Base-by-base conservation (phyloP, 2,888 invertebrate species). In the Eugnorisma glareosa region DNA sequence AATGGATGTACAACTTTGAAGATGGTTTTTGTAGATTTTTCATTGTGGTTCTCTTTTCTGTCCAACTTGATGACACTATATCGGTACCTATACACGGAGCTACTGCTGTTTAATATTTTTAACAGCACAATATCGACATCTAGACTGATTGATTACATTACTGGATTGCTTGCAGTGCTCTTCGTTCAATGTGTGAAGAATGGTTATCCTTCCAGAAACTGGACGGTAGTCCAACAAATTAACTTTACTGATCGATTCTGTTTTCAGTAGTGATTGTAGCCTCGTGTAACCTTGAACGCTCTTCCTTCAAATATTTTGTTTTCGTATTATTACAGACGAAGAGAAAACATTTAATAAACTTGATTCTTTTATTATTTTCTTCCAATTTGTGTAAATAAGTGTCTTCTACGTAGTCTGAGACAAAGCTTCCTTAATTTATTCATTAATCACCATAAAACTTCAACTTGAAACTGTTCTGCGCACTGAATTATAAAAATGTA, bases 391-490 rank as follows among this genome's bases (percentile, higher is more conserved):
- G 79, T 31, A 80, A 81, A 83, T 70, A 40, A 79, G 45, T 69
- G 66, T 70, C 69, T 57, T 59, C 51, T 40, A 40, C 24, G 15
- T n/a, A 51, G 74, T 15, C 35, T 54, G 35, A 59, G 73, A 81
- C 66, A 71, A 81, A 85, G 75, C 67, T 67, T 73, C 35, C 40
- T 75, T 85, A 83, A 86, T 83, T 78, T 74, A 86, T 84, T 83
- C 83, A 84, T 83, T 69, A 74, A 78, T 86, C 71, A 69, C 48
- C 67, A 78, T 86, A 72, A 85, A 85, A 82, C 78, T 84, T 83
- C 57, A 63, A 83, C 59, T 85, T 71, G 54, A 70, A 76, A 73
- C 82, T 64, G 77, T 75, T 69, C 72, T 69, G 54, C 43, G 61
- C 64, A 69, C 54, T 82, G 76, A 75, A 82, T 85, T 85, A 82